phyloP scores from a whole-genome alignment of 2,113 vertebrate species.

The Rhabdornis inornatus region DNA sequence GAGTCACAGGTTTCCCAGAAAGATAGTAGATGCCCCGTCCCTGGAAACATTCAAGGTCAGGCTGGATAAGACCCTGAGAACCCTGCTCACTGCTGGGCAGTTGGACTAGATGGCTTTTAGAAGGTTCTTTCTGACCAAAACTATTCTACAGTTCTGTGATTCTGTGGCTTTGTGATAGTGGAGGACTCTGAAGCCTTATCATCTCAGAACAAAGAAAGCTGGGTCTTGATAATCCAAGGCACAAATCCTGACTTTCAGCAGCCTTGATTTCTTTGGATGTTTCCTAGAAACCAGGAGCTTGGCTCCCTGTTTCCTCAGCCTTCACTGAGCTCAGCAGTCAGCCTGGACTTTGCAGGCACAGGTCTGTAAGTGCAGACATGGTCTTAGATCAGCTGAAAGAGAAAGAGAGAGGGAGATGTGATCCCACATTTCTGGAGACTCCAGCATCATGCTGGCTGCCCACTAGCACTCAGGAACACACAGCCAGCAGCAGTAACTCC shows the following conservation, averaged over 20 bases:
- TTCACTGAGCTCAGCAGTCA: neutral
- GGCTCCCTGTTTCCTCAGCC: neutral
- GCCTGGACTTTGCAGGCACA: neutral
- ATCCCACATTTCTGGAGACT: neutral
- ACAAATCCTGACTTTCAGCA: neutral
- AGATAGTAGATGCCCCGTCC: neutral
- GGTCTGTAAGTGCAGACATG: neutral
- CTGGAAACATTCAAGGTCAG: neutral
- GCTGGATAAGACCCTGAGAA: neutral
- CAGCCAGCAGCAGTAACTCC: fast-evolving
- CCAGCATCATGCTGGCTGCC: neutral
- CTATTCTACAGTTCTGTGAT: neutral
- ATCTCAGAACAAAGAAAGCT: neutral
- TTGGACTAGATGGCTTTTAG: neutral
- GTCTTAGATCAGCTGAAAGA: neutral
- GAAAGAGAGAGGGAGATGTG: neutral
- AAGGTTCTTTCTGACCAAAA: neutral
- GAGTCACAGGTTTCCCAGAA: neutral
- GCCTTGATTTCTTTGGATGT: neutral
- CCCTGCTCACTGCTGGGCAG: neutral
- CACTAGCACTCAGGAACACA: neutral
- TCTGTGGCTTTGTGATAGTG: neutral
- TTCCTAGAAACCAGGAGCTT: neutral
- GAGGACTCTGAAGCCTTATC: neutral
- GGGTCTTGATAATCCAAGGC: neutral